phyloP scores from a whole-genome alignment of 2,888 invertebrate species.

The Epiblema foenella region DNA sequence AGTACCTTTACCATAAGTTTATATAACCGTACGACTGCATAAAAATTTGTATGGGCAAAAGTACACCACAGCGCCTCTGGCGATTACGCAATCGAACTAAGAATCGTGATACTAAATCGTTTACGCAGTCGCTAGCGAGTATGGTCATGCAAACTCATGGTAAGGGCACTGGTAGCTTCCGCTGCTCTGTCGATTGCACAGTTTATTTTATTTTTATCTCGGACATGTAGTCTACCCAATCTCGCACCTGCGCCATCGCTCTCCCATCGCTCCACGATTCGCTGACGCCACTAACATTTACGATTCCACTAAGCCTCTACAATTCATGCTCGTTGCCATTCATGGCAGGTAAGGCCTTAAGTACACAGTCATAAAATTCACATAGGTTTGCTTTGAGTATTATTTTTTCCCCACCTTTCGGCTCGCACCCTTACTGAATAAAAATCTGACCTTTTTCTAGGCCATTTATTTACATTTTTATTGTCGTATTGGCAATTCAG shows the following conservation, averaged over 20 bases:
- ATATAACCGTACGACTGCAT: no score
- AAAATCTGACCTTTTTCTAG: constrained; percentile 39
- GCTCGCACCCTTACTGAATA: constrained; percentile 35
- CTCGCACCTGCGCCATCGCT: constrained; percentile 25
- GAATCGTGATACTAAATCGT: no score
- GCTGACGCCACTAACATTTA: constrained; percentile 25
- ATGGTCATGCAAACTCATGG: no score
- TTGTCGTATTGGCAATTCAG: constrained; percentile 13
- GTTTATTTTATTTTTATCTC: constrained; percentile 1
- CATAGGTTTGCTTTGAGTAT: constrained; percentile 38
- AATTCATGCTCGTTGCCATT: constrained; percentile 37
- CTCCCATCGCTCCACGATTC: constrained; percentile 10
- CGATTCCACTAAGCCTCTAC: constrained; percentile 29
- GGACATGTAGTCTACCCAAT: constrained; percentile 13
- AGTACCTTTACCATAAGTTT: no score
- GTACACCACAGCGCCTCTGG: no score
- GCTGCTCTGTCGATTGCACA: no score
- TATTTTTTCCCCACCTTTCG: constrained; percentile 29
- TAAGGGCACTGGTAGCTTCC: no score
- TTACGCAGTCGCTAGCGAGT: no score
- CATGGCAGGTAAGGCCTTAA: constrained; percentile 39
- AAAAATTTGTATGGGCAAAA: no score
- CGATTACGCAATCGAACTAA: no score
- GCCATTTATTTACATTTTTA: constrained; percentile 39
- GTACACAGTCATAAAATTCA: constrained; percentile 39